Percentiles rank a stretch among this genome's conserved stretches.
These are phyloP conservation scores for Cardiocondyla obscurior DNA, from an alignment of 1,140 invertebrate genomes.

Conservation along the genomic window DNA sequence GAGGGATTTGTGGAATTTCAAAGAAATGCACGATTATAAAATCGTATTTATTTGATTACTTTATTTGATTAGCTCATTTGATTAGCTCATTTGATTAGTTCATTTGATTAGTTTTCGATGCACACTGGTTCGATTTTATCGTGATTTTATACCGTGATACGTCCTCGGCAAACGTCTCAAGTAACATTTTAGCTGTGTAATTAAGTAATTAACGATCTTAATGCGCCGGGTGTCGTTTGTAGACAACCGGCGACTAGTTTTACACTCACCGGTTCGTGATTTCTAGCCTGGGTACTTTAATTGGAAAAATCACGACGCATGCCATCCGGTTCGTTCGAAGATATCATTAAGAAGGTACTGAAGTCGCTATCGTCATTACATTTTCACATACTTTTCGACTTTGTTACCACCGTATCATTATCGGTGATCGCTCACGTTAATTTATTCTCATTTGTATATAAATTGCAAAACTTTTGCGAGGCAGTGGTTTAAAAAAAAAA, in stretches of 20 bases:
- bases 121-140: not conserved
- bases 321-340: conserved; percentile 48
- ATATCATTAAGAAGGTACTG: conserved; percentile 67
- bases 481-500: not conserved
- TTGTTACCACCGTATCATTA: not conserved
- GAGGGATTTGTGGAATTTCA: not conserved
- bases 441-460: not conserved
- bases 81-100: not conserved
- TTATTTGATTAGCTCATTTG: not conserved
- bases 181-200: conserved; percentile 58
- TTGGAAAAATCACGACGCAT: conserved; percentile 63
- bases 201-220: conserved; percentile 73
- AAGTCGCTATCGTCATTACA: conserved; percentile 36
- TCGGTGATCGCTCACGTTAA: not conserved
- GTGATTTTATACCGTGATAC: conserved; percentile 19
- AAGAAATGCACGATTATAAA: no score
- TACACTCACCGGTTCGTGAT: conserved; percentile 62
- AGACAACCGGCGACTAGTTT: conserved; percentile 63
- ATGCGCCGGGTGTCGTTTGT: conserved; percentile 58
- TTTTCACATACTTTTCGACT: not conserved
- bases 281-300: conserved; percentile 67
- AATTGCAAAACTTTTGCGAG: not conserved
- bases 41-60: not conserved
- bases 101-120: not conserved
- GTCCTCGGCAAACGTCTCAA: conserved; percentile 23